phyloP scores from a whole-genome alignment of 2,113 vertebrate species.

The Grammomys surdaster region DNA sequence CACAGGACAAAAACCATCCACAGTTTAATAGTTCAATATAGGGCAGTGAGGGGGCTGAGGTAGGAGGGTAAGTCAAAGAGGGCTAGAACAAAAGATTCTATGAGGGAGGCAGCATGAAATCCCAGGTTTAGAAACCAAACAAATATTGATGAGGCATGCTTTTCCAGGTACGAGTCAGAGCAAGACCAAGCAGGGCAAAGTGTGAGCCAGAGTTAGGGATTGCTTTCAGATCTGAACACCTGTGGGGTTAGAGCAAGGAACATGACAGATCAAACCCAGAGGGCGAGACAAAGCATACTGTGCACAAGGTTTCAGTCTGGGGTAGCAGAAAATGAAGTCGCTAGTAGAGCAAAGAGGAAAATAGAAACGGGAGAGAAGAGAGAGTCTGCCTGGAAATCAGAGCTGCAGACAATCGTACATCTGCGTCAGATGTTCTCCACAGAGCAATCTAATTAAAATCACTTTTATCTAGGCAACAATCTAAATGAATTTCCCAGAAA shows the following conservation, averaged over 20 bases:
- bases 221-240: neutral
- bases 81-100: neutral
- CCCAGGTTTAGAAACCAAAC: neutral
- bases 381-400: neutral
- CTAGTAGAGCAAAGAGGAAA: neutral
- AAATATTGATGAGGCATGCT: neutral
- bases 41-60: neutral
- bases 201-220: neutral
- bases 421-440: neutral
- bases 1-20: neutral
- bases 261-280: neutral
- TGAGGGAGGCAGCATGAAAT: neutral
- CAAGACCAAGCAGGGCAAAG: neutral
- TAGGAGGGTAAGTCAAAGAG: neutral
- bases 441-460: conserved; percentile 62
- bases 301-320: neutral
- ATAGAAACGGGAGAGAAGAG: neutral
- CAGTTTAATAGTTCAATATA: neutral
- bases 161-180: neutral
- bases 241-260: neutral
- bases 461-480: conserved; percentile 60
- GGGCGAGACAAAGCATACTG: too few relatives aligned
- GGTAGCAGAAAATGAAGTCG: neutral
- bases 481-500: conserved; percentile 70
- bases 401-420: neutral